These are phyloP conservation scores for Thera britannica DNA, from an alignment of 2,888 invertebrate genomes.

Conservation along the genomic window DNA sequence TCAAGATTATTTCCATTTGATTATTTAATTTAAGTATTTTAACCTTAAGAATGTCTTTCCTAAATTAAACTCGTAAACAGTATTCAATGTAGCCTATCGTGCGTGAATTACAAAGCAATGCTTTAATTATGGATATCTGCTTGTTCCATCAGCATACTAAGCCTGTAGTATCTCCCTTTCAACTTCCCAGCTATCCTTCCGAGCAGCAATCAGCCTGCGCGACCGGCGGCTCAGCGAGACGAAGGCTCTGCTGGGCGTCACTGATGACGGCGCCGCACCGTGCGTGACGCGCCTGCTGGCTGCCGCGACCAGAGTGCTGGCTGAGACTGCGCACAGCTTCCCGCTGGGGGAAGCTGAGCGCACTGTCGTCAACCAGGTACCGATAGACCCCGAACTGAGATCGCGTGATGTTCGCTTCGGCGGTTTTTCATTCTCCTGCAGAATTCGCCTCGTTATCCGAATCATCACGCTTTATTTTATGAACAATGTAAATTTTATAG, in stretches of 20 bases:
- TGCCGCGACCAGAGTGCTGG: conserved; percentile 87
- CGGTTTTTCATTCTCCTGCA: no score
- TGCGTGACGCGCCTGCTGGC: conserved; percentile 79
- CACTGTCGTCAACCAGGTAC: conserved; percentile 86
- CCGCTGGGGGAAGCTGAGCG: conserved; percentile 88
- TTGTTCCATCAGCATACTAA: no score
- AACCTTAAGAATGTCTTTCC: no score
- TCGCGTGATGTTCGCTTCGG: background rate
- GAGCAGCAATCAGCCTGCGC: conserved; percentile 85
- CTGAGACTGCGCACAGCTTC: conserved; percentile 89
- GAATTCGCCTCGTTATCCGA: no score
- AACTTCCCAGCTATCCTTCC: conserved; percentile 70
- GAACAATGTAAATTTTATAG: no score
- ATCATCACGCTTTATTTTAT: no score
- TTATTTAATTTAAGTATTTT: no score
- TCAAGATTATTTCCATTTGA: no score
- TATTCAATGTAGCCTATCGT: no score
- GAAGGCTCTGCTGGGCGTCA: conserved; percentile 85
- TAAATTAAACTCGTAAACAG: no score
- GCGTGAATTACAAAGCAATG: no score
- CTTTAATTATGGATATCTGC: no score
- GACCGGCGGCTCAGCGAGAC: conserved; percentile 90
- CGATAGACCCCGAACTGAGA: background rate
- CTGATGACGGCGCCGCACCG: conserved; percentile 62
- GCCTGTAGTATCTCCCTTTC: conserved; percentile 50